Evolutionary conservation across 1,140 invertebrate genomes (phyloP), one percentile per base, ranked within the genome.

Genomic region (Drosophila sucinea): DNA sequence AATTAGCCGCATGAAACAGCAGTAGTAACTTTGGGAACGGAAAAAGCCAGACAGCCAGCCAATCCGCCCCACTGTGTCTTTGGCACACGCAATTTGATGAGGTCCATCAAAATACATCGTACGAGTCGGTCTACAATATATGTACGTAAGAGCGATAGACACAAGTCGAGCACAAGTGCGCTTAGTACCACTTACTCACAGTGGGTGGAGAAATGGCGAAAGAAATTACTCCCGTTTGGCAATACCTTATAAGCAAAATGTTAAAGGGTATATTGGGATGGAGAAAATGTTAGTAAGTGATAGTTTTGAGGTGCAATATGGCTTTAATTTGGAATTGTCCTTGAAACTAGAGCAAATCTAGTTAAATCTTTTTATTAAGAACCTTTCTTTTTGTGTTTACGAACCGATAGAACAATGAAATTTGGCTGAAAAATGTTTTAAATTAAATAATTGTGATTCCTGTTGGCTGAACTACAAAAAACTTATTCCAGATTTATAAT

Each of bases 1-100:
- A 89, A 89, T 89, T 89, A 89, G 80, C 81, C 41, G 74, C 84
- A 89, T 90, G 85, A 81, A 84, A 73, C 47, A 60, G 40, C 32
- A 65, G 64, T 2, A 66, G 35, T 8, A 56, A 35, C 70, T 80
- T 89, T 89, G 77, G 70, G 84, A 89, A 84, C 84, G 80, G 77
- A 84, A 83, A n/a, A 27, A 2, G 35, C 35, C 35, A 38, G 3
- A 0, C 10, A 38, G 3, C 3, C 40, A n/a, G n/a, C 40, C 17
- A 17, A 17, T 17, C 17, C 17, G 17, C 3, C 23, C 25, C 44
- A 8, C 17, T 51, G 7, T 10, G 77, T 60, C 63, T 78, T 81
- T 72, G 80, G 74, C 77, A 78, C 84, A 87, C 84, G 84, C 84
- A 89, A 87, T 51, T 27, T 61, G 61, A 61, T 56, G 73, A 70